Percentiles rank a stretch among this genome's conserved stretches.
phyloP scores from a whole-genome alignment of 2,113 vertebrate species.

The Cepphus grylle region DNA sequence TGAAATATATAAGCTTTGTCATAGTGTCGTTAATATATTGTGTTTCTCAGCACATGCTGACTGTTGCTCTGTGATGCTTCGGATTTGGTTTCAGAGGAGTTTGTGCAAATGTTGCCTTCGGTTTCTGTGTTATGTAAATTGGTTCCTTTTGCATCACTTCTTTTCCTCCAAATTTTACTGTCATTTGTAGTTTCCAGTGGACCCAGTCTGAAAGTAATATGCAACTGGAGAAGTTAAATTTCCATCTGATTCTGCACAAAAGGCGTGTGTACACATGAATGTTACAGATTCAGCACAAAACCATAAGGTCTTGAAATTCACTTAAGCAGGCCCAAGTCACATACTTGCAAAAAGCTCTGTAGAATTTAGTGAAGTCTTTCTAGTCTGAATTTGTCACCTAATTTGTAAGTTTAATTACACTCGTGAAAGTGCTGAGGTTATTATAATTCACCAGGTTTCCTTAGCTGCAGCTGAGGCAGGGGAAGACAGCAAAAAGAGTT shows the following conservation, averaged over 20 bases:
- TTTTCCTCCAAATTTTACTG: neutral
- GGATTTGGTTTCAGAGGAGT: neutral
- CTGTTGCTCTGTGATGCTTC: neutral
- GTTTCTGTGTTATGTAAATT: neutral
- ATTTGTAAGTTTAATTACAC: slow-evolving; percentile 13
- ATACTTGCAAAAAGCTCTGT: neutral
- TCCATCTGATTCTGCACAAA: neutral
- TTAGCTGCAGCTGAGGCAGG: slow-evolving; percentile 22
- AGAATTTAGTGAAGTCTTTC: neutral
- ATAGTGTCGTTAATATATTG: slow-evolving; percentile 19
- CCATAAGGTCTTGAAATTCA: neutral
- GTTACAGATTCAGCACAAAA: neutral
- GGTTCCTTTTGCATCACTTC: neutral
- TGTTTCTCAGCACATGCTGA: slow-evolving; percentile 10
- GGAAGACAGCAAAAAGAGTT: neutral
- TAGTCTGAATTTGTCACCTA: neutral
- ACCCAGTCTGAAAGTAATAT: neutral
- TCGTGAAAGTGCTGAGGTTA: neutral
- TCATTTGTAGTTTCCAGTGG: neutral
- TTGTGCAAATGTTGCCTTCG: neutral
- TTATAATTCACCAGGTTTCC: neutral
- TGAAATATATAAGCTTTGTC: slow-evolving; percentile 13
- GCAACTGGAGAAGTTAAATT: neutral
- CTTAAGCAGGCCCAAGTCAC: neutral
- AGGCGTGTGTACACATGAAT: neutral